phyloP scores from a whole-genome alignment of 2,113 vertebrate species.

The Leptodactylus fuscus region DNA sequence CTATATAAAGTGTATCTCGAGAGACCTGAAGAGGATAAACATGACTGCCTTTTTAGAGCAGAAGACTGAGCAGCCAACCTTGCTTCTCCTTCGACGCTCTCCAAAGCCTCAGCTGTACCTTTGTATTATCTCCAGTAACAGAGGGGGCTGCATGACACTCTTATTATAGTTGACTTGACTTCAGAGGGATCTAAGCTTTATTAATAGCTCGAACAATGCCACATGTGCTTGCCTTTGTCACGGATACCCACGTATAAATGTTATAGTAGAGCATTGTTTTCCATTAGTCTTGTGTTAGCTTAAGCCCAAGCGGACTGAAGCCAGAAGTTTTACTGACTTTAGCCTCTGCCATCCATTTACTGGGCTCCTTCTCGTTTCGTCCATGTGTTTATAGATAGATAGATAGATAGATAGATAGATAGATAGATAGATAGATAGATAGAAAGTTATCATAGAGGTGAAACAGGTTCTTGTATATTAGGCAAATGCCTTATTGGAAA shows the following conservation, averaged over 20 bases:
- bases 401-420: too few species aligned
- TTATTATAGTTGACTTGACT: conserved; percentile 48
- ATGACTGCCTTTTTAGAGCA: conserved; percentile 59
- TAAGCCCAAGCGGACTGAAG: conserved; percentile 22
- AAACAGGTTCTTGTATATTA: neutral
- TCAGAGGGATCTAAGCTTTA: conserved; percentile 36
- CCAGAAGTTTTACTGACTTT: conserved; percentile 19
- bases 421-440: too few species aligned
- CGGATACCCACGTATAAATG: conserved; percentile 45
- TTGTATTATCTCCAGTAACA: conserved; percentile 42
- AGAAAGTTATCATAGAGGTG: too few species aligned
- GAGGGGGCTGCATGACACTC: conserved; percentile 31
- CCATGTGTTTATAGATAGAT: too few species aligned
- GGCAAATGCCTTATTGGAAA: too few species aligned
- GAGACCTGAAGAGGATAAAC: conserved; percentile 47
- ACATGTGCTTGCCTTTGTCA: conserved; percentile 51
- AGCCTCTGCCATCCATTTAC: neutral
- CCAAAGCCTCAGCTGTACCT: conserved; percentile 39
- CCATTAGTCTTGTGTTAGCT: conserved; percentile 17
- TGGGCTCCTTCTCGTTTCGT: neutral
- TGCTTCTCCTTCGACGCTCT: conserved; percentile 26
- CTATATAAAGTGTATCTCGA: conserved; percentile 58
- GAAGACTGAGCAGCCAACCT: conserved; percentile 37
- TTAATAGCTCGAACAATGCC: conserved; percentile 42
- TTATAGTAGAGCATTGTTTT: conserved; percentile 40